Evolutionary conservation across 1,140 invertebrate genomes (phyloP).

Genomic region (Bombus confusus): DNA sequence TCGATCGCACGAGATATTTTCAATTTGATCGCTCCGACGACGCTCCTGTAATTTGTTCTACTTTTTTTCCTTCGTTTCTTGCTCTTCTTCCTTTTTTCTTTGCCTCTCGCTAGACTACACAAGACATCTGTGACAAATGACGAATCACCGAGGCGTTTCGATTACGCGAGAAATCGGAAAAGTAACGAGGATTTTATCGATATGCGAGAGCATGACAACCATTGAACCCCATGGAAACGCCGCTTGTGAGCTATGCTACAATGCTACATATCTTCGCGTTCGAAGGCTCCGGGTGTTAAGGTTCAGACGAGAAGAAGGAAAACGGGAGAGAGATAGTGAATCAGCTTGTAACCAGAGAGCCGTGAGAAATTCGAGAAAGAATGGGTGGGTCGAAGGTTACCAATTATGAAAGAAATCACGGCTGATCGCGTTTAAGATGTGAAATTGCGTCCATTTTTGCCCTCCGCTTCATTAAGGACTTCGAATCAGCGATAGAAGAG

Average conservation of each 20-base stretch:
- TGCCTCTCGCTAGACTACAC: neutral
- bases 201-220: slow-evolving; percentile 19
- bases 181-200: slow-evolving; percentile 59
- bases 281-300: slow-evolving; percentile 41
- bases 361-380: slow-evolving; percentile 35
- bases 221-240: slow-evolving; percentile 71
- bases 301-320: slow-evolving; percentile 53
- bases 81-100: neutral
- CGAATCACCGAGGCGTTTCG: slow-evolving; percentile 53
- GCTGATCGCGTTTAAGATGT: slow-evolving; percentile 72
- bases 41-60: neutral
- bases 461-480: slow-evolving; percentile 48
- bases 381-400: slow-evolving; percentile 69
- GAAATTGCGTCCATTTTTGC: slow-evolving; percentile 59
- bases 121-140: slow-evolving; percentile 37
- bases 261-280: neutral
- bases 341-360: neutral
- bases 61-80: neutral
- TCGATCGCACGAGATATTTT: neutral
- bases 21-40: slow-evolving; percentile 33
- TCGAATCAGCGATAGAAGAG: neutral
- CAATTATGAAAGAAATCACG: slow-evolving; percentile 75
- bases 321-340: slow-evolving; percentile 2
- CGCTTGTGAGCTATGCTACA: slow-evolving; percentile 25
- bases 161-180: slow-evolving; percentile 58